phyloP scores from a whole-genome alignment of 2,888 invertebrate genomes.

The Drosophila sordidula region DNA sequence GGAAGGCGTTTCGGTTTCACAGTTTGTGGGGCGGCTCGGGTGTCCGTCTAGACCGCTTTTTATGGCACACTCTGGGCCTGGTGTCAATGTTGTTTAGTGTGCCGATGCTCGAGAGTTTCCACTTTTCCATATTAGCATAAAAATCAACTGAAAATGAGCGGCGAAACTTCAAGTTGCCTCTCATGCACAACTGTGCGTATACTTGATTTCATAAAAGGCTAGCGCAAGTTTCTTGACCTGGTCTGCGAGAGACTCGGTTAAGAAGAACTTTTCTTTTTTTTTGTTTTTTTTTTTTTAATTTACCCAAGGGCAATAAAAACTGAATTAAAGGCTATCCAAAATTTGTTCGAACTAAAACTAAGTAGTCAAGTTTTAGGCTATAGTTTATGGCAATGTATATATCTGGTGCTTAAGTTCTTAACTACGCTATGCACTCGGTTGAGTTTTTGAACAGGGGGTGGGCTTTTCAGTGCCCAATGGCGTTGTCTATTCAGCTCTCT shows the following conservation, averaged over 20 bases:
- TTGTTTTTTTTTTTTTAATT: neutral
- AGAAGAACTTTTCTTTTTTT: neutral
- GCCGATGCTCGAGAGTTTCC: conserved; percentile 29
- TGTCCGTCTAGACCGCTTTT: conserved; percentile 72
- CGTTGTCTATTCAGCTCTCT: conserved; percentile 44
- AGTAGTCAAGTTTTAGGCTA: conserved; percentile 3
- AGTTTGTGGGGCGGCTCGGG: neutral
- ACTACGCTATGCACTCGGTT: neutral
- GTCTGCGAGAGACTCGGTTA: neutral
- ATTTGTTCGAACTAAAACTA: conserved; percentile 10
- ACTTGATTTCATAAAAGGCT: conserved; percentile 9
- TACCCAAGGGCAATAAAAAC: too few relatives aligned
- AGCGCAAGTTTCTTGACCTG: neutral
- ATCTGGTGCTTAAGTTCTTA: conserved; percentile 12
- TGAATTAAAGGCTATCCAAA: conserved; percentile 1
- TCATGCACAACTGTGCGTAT: conserved; percentile 28
- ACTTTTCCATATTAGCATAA: conserved; percentile 47
- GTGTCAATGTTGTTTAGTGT: conserved; percentile 76
- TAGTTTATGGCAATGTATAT: conserved; percentile 33
- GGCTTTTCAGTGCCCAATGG: conserved; percentile 11
- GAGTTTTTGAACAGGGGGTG: too few relatives aligned
- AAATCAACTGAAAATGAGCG: conserved; percentile 39
- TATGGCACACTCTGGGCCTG: conserved; percentile 57
- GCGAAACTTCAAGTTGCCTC: neutral
- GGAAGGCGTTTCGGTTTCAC: conserved; percentile 16